These are phyloP conservation scores for Drosophila maculinotata DNA, from an alignment of 2,888 invertebrate species.

Conservation along the genomic window DNA sequence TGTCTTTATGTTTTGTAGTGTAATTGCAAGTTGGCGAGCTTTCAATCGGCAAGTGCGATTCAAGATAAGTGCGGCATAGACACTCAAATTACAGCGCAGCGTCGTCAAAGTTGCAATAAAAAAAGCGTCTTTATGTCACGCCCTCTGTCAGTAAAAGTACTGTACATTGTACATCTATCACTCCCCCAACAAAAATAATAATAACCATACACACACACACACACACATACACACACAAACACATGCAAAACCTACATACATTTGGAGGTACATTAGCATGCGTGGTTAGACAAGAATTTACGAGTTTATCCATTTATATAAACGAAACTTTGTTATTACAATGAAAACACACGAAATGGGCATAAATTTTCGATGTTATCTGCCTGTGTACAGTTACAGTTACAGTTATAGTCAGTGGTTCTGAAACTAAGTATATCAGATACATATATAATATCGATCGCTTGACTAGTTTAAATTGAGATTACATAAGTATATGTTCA, in stretches of 20 bases:
- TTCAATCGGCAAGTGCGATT: conserved; percentile 53
- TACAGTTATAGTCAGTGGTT: conserved; percentile 1
- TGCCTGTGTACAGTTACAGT: conserved; percentile 34
- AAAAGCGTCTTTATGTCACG: conserved; percentile 65
- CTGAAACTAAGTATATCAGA: neutral
- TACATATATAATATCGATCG: neutral
- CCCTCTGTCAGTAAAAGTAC: conserved; percentile 36
- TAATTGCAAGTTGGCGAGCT: conserved; percentile 70
- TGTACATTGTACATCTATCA: conserved; percentile 23
- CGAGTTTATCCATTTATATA: conserved; percentile 53
- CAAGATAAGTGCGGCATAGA: conserved; percentile 66
- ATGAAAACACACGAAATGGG: conserved; percentile 55
- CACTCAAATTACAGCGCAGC: conserved; percentile 70
- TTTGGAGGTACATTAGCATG: conserved; percentile 24
- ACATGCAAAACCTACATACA: too few relatives aligned
- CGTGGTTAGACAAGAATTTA: conserved; percentile 52
- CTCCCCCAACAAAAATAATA: conserved; percentile 7
- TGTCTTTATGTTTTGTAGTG: conserved; percentile 55
- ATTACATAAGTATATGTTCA: conserved; percentile 21
- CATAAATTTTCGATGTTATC: conserved; percentile 59
- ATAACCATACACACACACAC: conserved; percentile 9
- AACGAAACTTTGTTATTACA: conserved; percentile 67
- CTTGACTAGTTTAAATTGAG: conserved; percentile 23
- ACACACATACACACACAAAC: conserved; percentile 4
- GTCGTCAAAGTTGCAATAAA: conserved; percentile 58